Conservation (phyloP, 1,140 invertebrate species). For the Diabrotica virgifera region DNA sequence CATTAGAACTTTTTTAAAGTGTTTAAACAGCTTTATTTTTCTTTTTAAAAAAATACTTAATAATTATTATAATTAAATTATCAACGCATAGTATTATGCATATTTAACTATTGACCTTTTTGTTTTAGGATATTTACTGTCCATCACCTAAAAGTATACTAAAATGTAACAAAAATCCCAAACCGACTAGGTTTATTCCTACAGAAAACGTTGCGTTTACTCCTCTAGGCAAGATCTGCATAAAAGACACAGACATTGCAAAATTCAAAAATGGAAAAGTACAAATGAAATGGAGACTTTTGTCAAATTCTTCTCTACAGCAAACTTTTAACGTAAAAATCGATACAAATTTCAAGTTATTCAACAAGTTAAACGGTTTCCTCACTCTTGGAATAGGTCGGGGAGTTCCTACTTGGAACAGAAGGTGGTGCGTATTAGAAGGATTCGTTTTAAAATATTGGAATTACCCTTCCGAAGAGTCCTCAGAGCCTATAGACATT, state of each 20-base stretch:
- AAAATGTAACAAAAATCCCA: constrained; percentile 24
- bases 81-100: too few relatives aligned
- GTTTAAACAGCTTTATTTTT: too few relatives aligned
- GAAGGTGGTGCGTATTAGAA: constrained; percentile 48
- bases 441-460: constrained; percentile 46
- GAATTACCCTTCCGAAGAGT: constrained; percentile 49
- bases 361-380: constrained; percentile 43
- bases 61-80: too few relatives aligned
- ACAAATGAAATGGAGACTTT: constrained; percentile 33
- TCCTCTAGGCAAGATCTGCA: constrained; percentile 26
- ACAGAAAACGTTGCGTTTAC: constrained; percentile 28
- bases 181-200: constrained; percentile 5
- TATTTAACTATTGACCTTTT: too few relatives aligned
- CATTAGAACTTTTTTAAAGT: too few relatives aligned
- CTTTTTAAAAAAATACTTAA: too few relatives aligned
- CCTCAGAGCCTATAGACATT: constrained; percentile 34
- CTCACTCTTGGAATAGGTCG: constrained; percentile 43
- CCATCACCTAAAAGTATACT: constrained; percentile 40
- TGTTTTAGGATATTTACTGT: constrained; percentile 28
- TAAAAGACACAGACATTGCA: constrained; percentile 28
- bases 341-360: constrained; percentile 37
- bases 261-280: constrained; percentile 14
- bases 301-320: constrained; percentile 37
- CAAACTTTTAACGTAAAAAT: constrained; percentile 43
- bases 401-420: constrained; percentile 45